Evolutionary conservation across 2,113 vertebrate species (phyloP).

Genomic region (Nipponia nippon): DNA sequence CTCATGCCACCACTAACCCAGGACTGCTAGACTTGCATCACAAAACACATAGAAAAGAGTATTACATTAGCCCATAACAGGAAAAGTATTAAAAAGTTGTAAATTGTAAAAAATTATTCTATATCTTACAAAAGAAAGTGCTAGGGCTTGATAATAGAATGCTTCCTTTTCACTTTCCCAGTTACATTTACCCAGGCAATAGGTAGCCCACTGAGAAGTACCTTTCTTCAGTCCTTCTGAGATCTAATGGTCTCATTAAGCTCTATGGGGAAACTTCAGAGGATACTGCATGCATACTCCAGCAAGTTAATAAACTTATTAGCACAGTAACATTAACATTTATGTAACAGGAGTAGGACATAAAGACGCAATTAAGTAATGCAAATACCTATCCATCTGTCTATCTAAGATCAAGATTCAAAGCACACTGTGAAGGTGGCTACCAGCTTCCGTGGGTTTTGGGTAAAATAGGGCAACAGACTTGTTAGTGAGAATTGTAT

Average conservation of each 20-base stretch:
- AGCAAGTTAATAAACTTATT: not conserved
- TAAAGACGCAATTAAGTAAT: not conserved
- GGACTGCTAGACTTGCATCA: not conserved
- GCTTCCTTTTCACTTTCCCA: not conserved
- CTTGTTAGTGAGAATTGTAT: not conserved
- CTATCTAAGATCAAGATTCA: not conserved
- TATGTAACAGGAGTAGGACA: not conserved
- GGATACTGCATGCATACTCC: not conserved
- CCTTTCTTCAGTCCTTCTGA: not conserved
- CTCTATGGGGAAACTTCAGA: not conserved
- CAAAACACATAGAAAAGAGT: not conserved
- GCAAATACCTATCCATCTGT: not conserved
- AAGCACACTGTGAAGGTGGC: not conserved
- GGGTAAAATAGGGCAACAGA: not conserved
- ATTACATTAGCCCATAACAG: not conserved
- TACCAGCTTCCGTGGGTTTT: not conserved
- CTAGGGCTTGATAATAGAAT: not conserved
- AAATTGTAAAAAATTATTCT: not conserved
- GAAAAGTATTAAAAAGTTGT: not conserved
- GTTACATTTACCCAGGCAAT: not conserved
- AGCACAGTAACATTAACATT: not conserved
- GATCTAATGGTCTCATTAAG: not conserved
- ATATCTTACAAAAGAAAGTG: not conserved
- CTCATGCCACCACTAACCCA: not conserved
- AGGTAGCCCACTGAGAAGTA: not conserved